These are phyloP conservation scores for Leptinotarsa defecta DNA, from an alignment of 1,140 invertebrate species.

Conservation along the genomic window DNA sequence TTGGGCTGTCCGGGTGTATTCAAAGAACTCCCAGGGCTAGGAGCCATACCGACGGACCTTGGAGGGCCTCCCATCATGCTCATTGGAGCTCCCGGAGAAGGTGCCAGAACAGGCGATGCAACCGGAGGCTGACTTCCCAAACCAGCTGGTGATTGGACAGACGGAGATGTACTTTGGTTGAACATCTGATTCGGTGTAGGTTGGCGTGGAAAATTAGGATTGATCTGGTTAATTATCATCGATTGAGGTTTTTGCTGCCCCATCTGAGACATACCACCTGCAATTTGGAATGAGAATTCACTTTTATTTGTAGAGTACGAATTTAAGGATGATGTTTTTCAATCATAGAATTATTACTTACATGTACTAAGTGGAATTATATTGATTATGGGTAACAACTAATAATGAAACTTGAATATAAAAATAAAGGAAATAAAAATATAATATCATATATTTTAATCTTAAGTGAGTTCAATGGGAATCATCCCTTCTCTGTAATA, in stretches of 20 bases:
- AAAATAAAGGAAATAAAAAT: too few species aligned
- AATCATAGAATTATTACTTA: too few species aligned
- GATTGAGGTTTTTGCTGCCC: slow-evolving; percentile 46
- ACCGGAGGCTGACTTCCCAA: slow-evolving; percentile 65
- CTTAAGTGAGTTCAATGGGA: too few species aligned
- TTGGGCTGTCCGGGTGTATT: slow-evolving; percentile 79
- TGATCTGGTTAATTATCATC: slow-evolving; percentile 45
- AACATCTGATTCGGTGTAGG: slow-evolving; percentile 70
- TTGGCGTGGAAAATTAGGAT: slow-evolving; percentile 57
- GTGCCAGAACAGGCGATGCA: slow-evolving; percentile 71
- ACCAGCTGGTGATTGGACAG: slow-evolving; percentile 70
- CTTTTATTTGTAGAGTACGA: too few species aligned
- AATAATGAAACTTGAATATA: too few species aligned
- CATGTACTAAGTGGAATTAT: too few species aligned
- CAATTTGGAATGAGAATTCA: neutral
- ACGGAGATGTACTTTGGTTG: slow-evolving; percentile 70
- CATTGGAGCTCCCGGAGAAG: slow-evolving; percentile 70
- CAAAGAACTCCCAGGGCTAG: slow-evolving; percentile 79
- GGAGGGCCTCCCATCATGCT: slow-evolving; percentile 60
- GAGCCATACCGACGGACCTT: slow-evolving; percentile 67
- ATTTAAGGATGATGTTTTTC: too few species aligned
- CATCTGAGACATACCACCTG: slow-evolving; percentile 53
- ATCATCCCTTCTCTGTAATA: too few species aligned
- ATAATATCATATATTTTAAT: too few species aligned
- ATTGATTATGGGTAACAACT: too few species aligned